Evolutionary conservation across 2,113 vertebrate genomes (phyloP).

Genomic region (Zapornia atra): DNA sequence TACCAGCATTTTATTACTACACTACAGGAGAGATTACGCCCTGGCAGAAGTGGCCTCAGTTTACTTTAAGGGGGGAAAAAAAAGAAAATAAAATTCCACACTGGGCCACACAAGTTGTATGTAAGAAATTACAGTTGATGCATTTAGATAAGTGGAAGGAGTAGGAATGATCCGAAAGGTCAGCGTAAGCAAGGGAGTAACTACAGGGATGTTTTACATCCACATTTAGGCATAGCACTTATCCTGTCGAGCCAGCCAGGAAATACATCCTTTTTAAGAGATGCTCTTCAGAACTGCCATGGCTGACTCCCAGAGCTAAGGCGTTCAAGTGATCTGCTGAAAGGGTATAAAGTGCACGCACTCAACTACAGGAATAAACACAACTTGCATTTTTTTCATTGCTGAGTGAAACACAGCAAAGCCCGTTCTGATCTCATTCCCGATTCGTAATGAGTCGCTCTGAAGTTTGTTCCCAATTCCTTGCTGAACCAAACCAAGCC

Average conservation of each 20-base stretch:
- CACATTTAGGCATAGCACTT: not conserved
- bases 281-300: not conserved
- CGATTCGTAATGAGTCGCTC: not conserved
- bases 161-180: not conserved
- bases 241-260: not conserved
- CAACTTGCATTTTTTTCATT: not conserved
- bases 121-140: conserved; percentile 7
- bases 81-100: not conserved
- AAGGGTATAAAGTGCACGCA: not conserved
- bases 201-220: not conserved
- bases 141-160: conserved; percentile 42
- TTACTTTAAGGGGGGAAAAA: conserved; percentile 47
- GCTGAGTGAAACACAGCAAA: not conserved
- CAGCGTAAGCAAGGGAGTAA: not conserved
- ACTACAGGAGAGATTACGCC: not conserved
- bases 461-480: conserved; percentile 36
- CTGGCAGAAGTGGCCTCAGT: conserved; percentile 19
- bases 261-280: not conserved
- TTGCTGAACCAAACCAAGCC: conserved; percentile 26
- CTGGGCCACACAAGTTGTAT: conserved; percentile 66
- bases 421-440: not conserved
- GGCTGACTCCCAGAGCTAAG: not conserved
- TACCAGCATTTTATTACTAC: conserved; percentile 37
- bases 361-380: not conserved
- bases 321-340: not conserved